Evolutionary conservation across 1,140 invertebrate genomes (phyloP).

Genomic region (Pinna nobilis): DNA sequence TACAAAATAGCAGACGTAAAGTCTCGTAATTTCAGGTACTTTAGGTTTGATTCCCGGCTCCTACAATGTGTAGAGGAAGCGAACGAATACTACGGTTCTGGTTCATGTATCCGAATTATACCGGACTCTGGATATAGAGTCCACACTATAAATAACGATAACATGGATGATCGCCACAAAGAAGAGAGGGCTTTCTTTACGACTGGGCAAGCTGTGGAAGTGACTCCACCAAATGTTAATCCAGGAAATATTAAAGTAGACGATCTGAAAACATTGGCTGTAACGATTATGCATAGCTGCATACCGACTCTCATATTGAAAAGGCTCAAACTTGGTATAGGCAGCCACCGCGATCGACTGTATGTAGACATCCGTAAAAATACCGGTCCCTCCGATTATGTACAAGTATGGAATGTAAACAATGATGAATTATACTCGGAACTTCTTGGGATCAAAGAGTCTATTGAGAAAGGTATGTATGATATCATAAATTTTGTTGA

Average conservation of each 20-base stretch:
- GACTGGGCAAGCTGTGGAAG: conserved; percentile 42
- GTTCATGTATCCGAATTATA: conserved; percentile 10
- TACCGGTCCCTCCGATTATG: not conserved
- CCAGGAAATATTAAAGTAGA: not conserved
- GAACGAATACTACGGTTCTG: conserved; percentile 5
- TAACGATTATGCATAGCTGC: conserved; percentile 33
- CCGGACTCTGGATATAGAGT: conserved; percentile 36
- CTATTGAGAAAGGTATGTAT: not conserved
- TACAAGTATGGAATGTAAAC: conserved; percentile 37
- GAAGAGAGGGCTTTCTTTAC: conserved; percentile 38
- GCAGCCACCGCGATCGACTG: conserved; percentile 25
- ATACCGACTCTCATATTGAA: conserved; percentile 8
- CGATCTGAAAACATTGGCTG: conserved; percentile 22
- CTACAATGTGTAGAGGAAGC: conserved; percentile 43
- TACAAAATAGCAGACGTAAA: conserved; percentile 39
- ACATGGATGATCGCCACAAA: conserved; percentile 38
- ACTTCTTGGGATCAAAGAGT: not conserved
- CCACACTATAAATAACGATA: conserved; percentile 28
- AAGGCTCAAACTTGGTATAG: conserved; percentile 27
- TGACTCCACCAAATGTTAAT: not conserved
- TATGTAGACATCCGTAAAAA: conserved; percentile 39
- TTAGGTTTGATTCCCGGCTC: conserved; percentile 37
- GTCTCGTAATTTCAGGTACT: conserved; percentile 27
- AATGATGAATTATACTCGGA: not conserved
- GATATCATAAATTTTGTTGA: too few species aligned